Evolutionary conservation across 2,797 vertebrate genomes (phyloP).

Genomic region (Cirrhinus molitorella): DNA sequence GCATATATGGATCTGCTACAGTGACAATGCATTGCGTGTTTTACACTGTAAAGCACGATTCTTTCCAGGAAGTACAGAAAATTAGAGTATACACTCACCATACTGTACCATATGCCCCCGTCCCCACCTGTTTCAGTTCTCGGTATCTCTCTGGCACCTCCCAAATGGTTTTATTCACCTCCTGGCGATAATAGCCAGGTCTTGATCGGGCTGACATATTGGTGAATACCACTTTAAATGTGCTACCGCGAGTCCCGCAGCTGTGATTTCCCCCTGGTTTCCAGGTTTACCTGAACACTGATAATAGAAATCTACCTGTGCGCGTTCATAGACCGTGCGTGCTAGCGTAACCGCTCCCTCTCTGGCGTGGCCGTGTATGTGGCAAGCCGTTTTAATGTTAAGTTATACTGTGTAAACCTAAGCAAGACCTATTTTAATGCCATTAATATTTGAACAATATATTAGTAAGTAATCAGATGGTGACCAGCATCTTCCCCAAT

Average conservation of each 20-base stretch:
- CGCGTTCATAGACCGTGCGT: neutral
- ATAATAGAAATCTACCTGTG: constrained; percentile 47
- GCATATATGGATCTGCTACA: neutral
- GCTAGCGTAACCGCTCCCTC: constrained; percentile 45
- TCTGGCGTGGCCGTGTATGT: constrained; percentile 1
- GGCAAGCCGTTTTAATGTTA: constrained; percentile 9
- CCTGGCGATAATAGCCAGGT: constrained; percentile 85
- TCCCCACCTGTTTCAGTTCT: constrained; percentile 90
- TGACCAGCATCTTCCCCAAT: neutral
- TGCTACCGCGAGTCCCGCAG: constrained; percentile 9
- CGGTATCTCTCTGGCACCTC: constrained; percentile 91
- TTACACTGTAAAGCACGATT: neutral
- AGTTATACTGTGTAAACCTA: neutral
- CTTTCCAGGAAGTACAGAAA: neutral
- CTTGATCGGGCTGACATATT: constrained; percentile 82
- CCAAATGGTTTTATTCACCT: constrained; percentile 92
- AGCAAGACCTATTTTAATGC: neutral
- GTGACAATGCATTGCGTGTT: neutral
- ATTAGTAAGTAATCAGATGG: neutral
- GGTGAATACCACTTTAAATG: neutral
- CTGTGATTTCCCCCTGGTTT: constrained; percentile 22
- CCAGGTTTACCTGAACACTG: constrained; percentile 49
- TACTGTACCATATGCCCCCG: constrained; percentile 93
- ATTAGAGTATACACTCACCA: constrained; percentile 84
- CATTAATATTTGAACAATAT: neutral